phyloP scores from a whole-genome alignment of 2,113 vertebrate species.

The Syngnathus floridae region DNA sequence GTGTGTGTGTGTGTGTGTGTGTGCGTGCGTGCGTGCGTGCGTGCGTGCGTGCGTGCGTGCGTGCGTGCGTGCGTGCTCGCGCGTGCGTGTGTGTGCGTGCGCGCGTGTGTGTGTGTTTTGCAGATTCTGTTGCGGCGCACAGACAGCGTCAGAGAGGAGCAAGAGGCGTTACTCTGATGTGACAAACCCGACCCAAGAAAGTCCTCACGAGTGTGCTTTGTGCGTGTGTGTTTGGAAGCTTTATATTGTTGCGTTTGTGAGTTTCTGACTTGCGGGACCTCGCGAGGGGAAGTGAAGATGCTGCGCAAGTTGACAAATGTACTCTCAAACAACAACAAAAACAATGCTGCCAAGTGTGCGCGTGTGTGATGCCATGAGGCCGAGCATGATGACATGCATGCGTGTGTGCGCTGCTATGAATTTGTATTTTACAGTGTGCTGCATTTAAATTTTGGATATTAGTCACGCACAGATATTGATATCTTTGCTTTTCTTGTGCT shows the following conservation, averaged over 20 bases:
- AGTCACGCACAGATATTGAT: too few species aligned
- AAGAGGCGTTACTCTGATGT: constrained; percentile 6
- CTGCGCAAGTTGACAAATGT: neutral
- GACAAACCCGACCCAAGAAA: neutral
- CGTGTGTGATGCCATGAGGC: neutral
- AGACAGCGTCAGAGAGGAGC: neutral
- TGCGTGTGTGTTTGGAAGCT: neutral
- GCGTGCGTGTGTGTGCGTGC: too few species aligned
- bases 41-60: too few species aligned
- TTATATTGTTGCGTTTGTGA: neutral
- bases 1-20: neutral
- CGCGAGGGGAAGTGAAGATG: neutral
- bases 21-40: too few species aligned
- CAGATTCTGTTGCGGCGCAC: neutral
- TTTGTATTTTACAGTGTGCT: too few species aligned
- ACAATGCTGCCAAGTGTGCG: neutral
- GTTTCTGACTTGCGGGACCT: neutral
- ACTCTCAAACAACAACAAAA: neutral
- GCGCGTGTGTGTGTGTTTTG: too few species aligned
- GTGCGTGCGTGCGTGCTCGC: too few species aligned
- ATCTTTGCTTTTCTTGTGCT: too few species aligned
- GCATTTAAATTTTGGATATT: too few species aligned
- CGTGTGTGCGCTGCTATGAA: too few species aligned
- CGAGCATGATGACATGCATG: too few species aligned
- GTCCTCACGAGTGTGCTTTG: neutral